Evolutionary conservation across 2,113 vertebrate species (phyloP), one percentile per base, ranked within the genome.

Genomic region (Podarcis cretensis): DNA sequence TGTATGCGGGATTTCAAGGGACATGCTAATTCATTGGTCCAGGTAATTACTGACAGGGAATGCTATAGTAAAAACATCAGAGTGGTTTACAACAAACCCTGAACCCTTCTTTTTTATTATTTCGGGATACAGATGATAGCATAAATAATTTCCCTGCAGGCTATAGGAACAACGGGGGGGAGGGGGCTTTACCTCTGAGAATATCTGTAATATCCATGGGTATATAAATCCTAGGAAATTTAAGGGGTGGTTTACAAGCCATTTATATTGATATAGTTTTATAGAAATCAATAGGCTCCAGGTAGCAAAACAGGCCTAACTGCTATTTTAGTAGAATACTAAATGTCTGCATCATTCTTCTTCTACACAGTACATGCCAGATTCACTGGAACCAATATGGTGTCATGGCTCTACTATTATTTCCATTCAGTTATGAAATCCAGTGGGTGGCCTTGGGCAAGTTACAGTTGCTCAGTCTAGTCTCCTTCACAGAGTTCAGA

Each of bases 231-330:
- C 89, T 43, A 88, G 81, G 40, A 82, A 23, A 40, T 21, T 48
- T 37, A 57, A 63, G 30, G 16, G 12, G 6, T 75, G 48, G 83
- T 59, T 59, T 48, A 37, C 23, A 90, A 91, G 89, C 80, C 84
- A 92, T 87, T 95, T 89, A 88, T 84, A 88, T 54, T 84, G 85
- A 88, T 94, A 87, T 89, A 54, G 27, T n/a, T 40, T 83, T 71
- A 18, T 5, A 71, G 27, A 54, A 73, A 71, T 71, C 66, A 84
- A 23, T 71, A 43, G 82, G 40, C 30, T 13, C 18, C 54, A 40
- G n/a, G 6, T 71, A 21, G 7, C 3, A n/a, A 8, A 48, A 43
- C 6, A 59, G 27, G 30, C 54, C 78, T 80, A 18, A 27, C 40
- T 71, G 68, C 37, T 14, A 71, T 21, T 48, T 59, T 48, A 83